phyloP scores from a whole-genome alignment of 2,797 vertebrate species.

The Meriones psammophilus region DNA sequence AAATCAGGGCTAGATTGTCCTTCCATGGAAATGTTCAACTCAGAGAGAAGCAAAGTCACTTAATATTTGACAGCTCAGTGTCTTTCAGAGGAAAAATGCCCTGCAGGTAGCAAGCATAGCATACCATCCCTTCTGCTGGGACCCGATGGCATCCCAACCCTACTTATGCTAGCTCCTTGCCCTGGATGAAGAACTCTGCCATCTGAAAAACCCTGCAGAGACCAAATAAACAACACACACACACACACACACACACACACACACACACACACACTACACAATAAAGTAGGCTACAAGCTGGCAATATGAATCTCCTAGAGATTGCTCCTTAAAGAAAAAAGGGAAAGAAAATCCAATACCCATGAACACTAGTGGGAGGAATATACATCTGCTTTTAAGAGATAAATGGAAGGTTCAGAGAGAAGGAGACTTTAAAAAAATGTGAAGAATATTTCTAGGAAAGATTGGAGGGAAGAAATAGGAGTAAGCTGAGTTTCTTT shows the following conservation, averaged over 20 bases:
- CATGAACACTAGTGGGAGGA: not conserved
- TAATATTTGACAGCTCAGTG: slow-evolving; percentile 38
- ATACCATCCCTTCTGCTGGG: not conserved
- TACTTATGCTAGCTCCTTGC: not conserved
- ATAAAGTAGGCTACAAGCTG: not conserved
- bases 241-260: not conserved
- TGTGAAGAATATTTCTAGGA: not conserved
- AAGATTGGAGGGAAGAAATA: not conserved
- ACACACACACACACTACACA: not conserved
- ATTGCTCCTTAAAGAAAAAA: not conserved
- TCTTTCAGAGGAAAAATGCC: not conserved
- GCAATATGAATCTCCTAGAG: not conserved
- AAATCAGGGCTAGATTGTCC: slow-evolving; percentile 39
- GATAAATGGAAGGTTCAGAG: slow-evolving; percentile 9
- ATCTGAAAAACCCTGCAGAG: not conserved
- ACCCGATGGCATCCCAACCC: not conserved
- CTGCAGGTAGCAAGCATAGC: slow-evolving; percentile 2
- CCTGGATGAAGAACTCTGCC: not conserved
- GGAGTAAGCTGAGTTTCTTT: not conserved
- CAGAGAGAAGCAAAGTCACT: slow-evolving; percentile 54
- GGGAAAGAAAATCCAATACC: not conserved
- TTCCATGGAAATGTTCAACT: slow-evolving; percentile 57
- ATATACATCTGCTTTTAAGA: not conserved
- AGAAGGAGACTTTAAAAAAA: not conserved
- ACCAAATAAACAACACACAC: not conserved